Conservation (phyloP, 2,797 vertebrate genomes). For the Neostethus bicornis region DNA sequence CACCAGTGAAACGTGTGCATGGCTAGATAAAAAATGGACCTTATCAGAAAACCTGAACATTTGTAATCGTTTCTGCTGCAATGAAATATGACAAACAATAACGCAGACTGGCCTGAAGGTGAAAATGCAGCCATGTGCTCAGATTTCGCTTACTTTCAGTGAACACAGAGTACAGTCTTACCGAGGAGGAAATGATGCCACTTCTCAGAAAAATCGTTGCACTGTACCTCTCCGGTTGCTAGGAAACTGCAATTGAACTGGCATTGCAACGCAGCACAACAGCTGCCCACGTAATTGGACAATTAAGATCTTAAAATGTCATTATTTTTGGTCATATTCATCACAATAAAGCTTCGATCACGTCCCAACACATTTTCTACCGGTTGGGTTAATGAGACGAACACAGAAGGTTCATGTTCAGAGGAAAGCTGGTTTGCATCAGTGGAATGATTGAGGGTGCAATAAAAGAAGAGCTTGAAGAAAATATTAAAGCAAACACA, state of each 20-base stretch:
- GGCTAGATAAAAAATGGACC: conserved; percentile 1
- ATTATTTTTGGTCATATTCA: conserved; percentile 79
- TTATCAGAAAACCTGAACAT: conserved; percentile 10
- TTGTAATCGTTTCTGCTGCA: conserved; percentile 7
- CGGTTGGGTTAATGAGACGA: conserved; percentile 75
- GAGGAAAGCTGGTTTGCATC: conserved; percentile 55
- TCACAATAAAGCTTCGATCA: conserved; percentile 72
- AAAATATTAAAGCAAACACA: conserved; percentile 12
- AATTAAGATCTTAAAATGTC: conserved; percentile 82
- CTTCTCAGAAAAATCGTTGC: conserved; percentile 75
- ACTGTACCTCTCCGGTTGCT: conserved; percentile 81
- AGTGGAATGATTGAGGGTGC: conserved; percentile 52
- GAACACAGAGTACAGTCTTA: conserved; percentile 29
- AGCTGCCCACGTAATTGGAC: conserved; percentile 82
- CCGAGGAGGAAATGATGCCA: conserved; percentile 60
- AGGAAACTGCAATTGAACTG: conserved; percentile 83
- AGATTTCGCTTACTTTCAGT: conserved; percentile 44
- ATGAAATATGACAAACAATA: conserved; percentile 4
- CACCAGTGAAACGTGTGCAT: conserved; percentile 20
- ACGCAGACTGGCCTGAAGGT: conserved; percentile 17
- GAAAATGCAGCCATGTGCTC: conserved; percentile 17
- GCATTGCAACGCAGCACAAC: conserved; percentile 79
- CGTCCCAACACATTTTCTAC: conserved; percentile 69
- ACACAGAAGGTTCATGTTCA: conserved; percentile 65
- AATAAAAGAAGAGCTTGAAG: conserved; percentile 21